Conservation (phyloP, 2,888 invertebrate genomes). For the Limenitis camilla region DNA sequence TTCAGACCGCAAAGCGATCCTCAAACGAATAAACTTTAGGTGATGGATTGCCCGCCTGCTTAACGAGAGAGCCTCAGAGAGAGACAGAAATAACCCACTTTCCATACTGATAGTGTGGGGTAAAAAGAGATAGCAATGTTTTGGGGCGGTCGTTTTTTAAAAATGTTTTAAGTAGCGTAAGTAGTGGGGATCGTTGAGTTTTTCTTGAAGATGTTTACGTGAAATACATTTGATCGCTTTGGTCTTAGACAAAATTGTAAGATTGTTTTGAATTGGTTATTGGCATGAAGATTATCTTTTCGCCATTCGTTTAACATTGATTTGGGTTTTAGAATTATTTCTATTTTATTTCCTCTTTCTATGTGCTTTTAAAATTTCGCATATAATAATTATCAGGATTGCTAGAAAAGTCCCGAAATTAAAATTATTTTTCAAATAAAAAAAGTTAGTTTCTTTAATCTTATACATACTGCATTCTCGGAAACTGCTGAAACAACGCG, state of each 20-base stretch:
- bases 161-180: slow-evolving; percentile 68
- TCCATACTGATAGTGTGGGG: slow-evolving; percentile 12
- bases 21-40: slow-evolving; percentile 71
- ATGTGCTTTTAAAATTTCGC: no score
- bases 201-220: slow-evolving; percentile 74
- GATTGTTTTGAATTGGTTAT: slow-evolving; percentile 39
- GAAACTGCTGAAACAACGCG: no score
- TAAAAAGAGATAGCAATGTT: slow-evolving; percentile 40
- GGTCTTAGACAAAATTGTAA: slow-evolving; percentile 43
- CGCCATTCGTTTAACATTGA: no score
- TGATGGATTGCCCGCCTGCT: slow-evolving; percentile 69
- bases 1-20: slow-evolving; percentile 61
- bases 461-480: no score
- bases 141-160: slow-evolving; percentile 62
- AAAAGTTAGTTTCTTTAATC: no score
- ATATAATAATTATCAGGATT: no score
- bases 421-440: no score
- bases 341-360: no score
- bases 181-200: slow-evolving; percentile 73
- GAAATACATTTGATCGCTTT: slow-evolving; percentile 68
- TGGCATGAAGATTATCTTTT: background rate
- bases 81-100: slow-evolving; percentile 38
- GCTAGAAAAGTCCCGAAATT: no score
- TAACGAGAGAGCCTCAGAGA: slow-evolving; percentile 59
- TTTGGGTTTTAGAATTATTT: no score